Percentiles rank a stretch among this genome's conserved stretches.
These are phyloP conservation scores for Trachelus troglodyta DNA, from an alignment of 2,888 invertebrate species.

Conservation along the genomic window DNA sequence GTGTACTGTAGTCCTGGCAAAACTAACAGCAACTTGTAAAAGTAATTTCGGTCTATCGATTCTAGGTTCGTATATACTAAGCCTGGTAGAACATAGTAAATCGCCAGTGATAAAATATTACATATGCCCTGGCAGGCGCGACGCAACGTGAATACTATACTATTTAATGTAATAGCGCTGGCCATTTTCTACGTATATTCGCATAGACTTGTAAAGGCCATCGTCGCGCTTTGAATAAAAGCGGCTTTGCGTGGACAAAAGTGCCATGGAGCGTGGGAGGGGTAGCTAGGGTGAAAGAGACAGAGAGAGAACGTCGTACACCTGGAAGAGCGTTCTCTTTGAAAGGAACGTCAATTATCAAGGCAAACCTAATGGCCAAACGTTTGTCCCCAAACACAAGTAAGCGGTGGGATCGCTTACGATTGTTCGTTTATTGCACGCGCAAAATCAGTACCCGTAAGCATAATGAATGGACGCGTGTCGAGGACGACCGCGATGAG, in stretches of 20 bases:
- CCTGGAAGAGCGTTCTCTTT: background rate
- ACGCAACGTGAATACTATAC: background rate
- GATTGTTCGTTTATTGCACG: background rate
- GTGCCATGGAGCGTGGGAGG: background rate
- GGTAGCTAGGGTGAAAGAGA: background rate
- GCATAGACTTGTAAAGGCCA: background rate
- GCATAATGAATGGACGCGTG: background rate
- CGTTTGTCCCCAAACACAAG: background rate
- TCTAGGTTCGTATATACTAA: constrained; percentile 35
- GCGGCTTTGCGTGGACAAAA: background rate
- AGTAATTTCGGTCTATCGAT: constrained; percentile 55
- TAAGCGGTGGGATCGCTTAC: background rate
- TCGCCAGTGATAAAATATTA: background rate
- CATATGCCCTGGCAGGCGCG: background rate
- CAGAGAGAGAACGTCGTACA: background rate
- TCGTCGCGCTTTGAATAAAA: background rate
- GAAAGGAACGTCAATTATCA: background rate
- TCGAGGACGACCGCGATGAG: background rate
- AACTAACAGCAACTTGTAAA: constrained; percentile 37
- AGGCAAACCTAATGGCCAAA: background rate
- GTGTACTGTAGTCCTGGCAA: background rate
- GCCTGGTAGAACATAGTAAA: background rate
- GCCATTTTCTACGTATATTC: background rate
- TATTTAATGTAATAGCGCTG: background rate
- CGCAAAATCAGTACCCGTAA: background rate